Evolutionary conservation across 2,113 vertebrate genomes (phyloP).

Genomic region (Callipepla squamata): DNA sequence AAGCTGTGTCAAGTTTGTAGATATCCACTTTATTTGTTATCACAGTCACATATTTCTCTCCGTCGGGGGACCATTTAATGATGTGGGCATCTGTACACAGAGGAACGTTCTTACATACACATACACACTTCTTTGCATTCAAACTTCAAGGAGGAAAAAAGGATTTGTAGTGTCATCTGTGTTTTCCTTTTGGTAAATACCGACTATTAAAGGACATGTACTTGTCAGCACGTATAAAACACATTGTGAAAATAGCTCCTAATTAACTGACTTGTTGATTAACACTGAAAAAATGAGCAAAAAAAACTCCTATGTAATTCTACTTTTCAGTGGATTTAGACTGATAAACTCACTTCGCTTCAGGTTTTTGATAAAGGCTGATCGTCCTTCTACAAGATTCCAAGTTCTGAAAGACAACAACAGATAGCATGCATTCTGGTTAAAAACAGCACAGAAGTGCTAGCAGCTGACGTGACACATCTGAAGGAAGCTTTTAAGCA

Average conservation of each 20-base stretch:
- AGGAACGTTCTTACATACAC: not conserved
- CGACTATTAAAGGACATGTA: not conserved
- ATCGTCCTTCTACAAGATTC: conserved; percentile 94
- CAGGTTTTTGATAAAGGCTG: conserved; percentile 96
- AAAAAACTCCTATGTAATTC: not conserved
- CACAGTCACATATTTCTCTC: conserved; percentile 87
- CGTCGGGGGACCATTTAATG: conserved; percentile 92
- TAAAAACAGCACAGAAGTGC: conserved; percentile 6
- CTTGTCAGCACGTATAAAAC: not conserved
- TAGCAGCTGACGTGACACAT: not conserved
- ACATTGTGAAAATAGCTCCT: not conserved
- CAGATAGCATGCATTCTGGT: not conserved
- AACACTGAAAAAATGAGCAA: not conserved
- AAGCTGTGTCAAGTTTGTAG: conserved; percentile 88
- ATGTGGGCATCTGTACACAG: conserved; percentile 87
- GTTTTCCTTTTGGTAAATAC: not conserved
- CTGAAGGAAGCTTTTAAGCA: conserved; percentile 29
- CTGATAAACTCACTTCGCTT: conserved; percentile 88
- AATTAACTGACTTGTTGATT: not conserved
- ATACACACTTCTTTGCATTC: not conserved
- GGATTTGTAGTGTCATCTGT: not conserved
- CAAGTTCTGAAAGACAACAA: conserved; percentile 87
- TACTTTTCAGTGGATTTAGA: not conserved
- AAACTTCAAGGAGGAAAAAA: not conserved
- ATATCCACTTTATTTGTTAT: conserved; percentile 83